These are phyloP conservation scores for Lithophane semibrunnea DNA, from an alignment of 2,888 invertebrate genomes.

Conservation along the genomic window DNA sequence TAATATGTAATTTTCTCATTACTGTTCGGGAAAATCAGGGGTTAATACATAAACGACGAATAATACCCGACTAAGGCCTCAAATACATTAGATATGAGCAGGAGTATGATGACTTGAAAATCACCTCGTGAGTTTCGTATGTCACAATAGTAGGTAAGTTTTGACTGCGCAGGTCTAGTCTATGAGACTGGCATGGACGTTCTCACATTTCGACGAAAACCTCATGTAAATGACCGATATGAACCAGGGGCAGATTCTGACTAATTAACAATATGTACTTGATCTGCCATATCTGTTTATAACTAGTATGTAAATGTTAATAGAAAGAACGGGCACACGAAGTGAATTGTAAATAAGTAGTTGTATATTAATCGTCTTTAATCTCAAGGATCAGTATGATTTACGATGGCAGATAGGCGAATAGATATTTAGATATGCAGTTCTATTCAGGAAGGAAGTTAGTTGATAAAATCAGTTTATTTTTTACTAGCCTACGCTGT, in stretches of 20 bases:
- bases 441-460: conserved; percentile 43
- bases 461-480: neutral
- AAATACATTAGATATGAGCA: neutral
- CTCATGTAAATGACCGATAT: neutral
- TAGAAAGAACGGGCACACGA: conserved; percentile 62
- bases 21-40: accelerated
- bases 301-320: conserved; percentile 67
- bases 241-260: conserved; percentile 44
- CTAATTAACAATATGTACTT: conserved; percentile 50
- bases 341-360: conserved; percentile 61
- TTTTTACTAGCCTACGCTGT: too few relatives aligned
- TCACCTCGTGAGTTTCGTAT: neutral
- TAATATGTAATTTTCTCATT: neutral
- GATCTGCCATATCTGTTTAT: conserved; percentile 51
- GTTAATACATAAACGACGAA: neutral
- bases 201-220: neutral
- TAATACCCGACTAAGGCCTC: neutral
- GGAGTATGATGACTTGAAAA: neutral
- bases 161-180: neutral
- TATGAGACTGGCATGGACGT: neutral
- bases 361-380: conserved; percentile 66
- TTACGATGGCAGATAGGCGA: conserved; percentile 38
- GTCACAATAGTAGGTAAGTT: neutral
- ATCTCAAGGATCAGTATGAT: conserved; percentile 69
- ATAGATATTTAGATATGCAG: conserved; percentile 5